phyloP scores from a whole-genome alignment of 2,113 vertebrate species.

The Indri indri region DNA sequence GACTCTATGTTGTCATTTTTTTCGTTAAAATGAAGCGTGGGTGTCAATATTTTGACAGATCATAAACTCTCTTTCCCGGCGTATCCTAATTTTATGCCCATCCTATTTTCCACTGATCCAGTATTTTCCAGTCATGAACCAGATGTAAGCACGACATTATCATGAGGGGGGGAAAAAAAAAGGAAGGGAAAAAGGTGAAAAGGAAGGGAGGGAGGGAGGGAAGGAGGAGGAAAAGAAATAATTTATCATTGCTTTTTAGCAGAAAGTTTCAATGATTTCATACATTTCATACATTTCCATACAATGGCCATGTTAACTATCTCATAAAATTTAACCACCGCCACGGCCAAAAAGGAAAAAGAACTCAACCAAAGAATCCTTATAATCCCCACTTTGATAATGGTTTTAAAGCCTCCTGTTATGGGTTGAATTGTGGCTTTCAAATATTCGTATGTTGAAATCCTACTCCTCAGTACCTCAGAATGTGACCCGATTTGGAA shows the following conservation, averaged over 20 bases:
- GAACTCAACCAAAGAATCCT: background rate
- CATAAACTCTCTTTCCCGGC: background rate
- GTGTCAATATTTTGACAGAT: background rate
- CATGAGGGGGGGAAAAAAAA: background rate
- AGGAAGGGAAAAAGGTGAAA: too few species aligned
- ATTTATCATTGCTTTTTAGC: background rate
- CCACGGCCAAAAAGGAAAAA: background rate
- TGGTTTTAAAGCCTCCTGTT: conserved; percentile 1
- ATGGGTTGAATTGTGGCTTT: background rate
- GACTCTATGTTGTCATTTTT: background rate
- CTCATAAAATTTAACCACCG: background rate
- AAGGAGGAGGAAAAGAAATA: background rate
- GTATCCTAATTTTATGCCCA: background rate
- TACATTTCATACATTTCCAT: background rate
- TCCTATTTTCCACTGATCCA: background rate
- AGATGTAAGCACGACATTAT: background rate
- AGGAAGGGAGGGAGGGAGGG: background rate
- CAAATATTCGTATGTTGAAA: background rate
- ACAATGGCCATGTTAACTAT: background rate
- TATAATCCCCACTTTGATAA: background rate
- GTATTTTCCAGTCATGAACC: background rate
- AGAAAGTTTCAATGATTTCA: background rate
- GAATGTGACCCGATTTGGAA: background rate
- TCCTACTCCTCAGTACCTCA: background rate
- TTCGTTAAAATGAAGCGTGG: background rate